Evolutionary conservation across 2,113 vertebrate species (phyloP), one percentile per base, ranked within the genome.

Genomic region (Galeopterus variegatus): DNA sequence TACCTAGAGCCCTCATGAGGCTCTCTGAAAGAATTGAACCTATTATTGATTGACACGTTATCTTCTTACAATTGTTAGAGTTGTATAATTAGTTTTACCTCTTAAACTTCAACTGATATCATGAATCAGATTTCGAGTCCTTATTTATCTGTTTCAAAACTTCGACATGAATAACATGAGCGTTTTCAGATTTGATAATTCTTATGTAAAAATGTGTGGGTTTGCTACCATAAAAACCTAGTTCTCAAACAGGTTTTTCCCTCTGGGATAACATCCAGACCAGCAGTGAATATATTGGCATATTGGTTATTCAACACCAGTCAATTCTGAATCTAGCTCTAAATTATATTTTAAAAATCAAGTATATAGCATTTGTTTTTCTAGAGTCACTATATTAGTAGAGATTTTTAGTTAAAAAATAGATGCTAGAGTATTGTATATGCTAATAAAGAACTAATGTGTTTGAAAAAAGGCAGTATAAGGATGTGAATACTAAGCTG

Each of bases 31-130:
- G 33, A 81, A 67, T 2, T 54, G 33, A 92, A 12, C 4, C 2
- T 31, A 77, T 60, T 72, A 70, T 50, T 95, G 33, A 86, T 45
- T 91, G 36, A 77, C 76, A 36, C 8, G 14, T 82, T 8, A 77
- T n/a, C 31, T 88, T 87, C 52, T 88, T 24, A 87, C 92, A 69
- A 73, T 50, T 93, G 10, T 23, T 93, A 56, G 93, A 62, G 11
- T 36, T 77, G 0, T 41, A 1, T 21, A 90, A 54, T 81, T 65
- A 54, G 62, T 90, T 93, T 96, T 90, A 93, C 5, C 11, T 69
- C 54, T 79, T 84, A 54, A 90, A 48, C 7, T 45, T 23, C 8
- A 88, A 26, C 60, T 81, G 21, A 62, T 75, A 60, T 48, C 17
- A 84, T 11, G 92, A 76, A 18, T 80, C 90, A 67, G 48, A 69